phyloP scores from a whole-genome alignment of 2,113 vertebrate genomes.

The Myotis brandtii region DNA sequence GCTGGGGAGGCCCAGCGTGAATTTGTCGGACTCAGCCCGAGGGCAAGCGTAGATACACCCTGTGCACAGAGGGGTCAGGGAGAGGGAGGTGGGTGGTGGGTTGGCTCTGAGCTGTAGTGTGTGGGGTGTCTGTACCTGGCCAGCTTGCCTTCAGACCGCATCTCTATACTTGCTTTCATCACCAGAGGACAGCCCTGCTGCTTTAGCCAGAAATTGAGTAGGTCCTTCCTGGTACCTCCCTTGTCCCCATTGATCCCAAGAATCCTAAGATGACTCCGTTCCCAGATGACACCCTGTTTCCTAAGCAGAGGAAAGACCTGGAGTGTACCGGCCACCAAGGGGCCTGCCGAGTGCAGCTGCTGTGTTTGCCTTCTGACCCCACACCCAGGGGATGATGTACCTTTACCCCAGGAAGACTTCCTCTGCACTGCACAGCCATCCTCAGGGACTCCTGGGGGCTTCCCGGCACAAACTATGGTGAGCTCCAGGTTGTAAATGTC shows the following conservation, averaged over 20 bases:
- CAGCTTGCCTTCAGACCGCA: neutral
- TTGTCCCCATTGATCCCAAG: neutral
- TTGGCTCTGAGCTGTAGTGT: neutral
- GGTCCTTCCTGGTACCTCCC: neutral
- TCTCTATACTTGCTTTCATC: neutral
- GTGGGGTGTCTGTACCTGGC: neutral
- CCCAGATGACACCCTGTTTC: neutral
- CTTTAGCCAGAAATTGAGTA: neutral
- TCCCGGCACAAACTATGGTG: no score
- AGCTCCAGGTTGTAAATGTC: neutral
- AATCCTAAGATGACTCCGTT: neutral
- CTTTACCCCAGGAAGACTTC: neutral
- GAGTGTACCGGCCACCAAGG: no score
- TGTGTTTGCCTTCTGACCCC: neutral
- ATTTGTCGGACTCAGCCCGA: neutral
- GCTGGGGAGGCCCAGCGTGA: neutral
- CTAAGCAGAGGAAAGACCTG: neutral
- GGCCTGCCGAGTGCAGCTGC: neutral
- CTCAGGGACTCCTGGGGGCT: neutral
- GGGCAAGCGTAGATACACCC: neutral
- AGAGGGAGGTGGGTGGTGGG: neutral
- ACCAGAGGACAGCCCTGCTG: neutral
- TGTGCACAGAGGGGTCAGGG: neutral
- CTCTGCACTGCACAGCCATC: neutral
- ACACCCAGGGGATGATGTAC: neutral